Conservation (phyloP, 2,113 vertebrate genomes). For the Eupsittula cactorum region DNA sequence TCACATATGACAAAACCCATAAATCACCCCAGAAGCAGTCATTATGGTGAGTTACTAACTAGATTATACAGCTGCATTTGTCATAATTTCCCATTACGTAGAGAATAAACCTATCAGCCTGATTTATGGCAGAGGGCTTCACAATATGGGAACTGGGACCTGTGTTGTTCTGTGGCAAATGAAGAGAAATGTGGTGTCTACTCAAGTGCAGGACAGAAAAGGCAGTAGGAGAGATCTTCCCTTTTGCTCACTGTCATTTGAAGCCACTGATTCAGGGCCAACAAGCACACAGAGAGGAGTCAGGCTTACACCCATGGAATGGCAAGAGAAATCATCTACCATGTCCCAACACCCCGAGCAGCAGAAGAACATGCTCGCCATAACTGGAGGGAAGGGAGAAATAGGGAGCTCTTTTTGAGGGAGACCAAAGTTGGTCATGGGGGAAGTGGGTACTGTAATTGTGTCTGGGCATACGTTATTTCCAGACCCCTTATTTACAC, state of each 20-base stretch:
- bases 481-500: background rate
- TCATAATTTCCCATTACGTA: slow-evolving; percentile 72
- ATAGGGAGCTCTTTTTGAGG: background rate
- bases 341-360: background rate
- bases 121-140: slow-evolving; percentile 59
- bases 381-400: background rate
- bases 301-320: background rate
- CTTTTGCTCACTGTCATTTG: background rate
- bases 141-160: slow-evolving; percentile 53
- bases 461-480: background rate
- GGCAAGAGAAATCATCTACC: background rate
- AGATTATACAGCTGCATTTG: slow-evolving; percentile 68
- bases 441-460: background rate
- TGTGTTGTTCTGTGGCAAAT: background rate
- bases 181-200: slow-evolving; percentile 49
- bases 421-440: background rate
- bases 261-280: background rate
- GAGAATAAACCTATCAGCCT: slow-evolving; percentile 69
- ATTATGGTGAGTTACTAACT: slow-evolving; percentile 69
- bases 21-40: slow-evolving; percentile 63
- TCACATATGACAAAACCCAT: slow-evolving; percentile 69
- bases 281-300: background rate
- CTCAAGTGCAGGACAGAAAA: background rate
- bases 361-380: background rate
- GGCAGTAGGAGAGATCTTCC: background rate